phyloP scores from a whole-genome alignment of 2,888 invertebrate species.

The Omphaloscelis lunosa region DNA sequence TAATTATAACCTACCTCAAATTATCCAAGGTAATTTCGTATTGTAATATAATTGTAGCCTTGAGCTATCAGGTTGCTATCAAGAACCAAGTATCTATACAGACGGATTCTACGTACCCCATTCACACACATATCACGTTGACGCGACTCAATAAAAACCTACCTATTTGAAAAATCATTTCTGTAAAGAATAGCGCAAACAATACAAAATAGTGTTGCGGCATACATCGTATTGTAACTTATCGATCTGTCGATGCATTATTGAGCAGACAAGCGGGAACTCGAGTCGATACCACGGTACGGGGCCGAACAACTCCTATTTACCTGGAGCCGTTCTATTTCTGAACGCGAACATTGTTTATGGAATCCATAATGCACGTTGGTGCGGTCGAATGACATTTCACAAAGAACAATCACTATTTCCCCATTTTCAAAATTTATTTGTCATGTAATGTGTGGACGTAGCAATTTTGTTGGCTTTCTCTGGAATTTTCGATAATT shows the following conservation, averaged over 20 bases:
- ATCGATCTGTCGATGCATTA: conserved; percentile 88
- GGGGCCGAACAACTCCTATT: conserved; percentile 75
- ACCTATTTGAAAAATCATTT: conserved; percentile 64
- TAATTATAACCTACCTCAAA: conserved; percentile 39
- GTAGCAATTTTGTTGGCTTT: conserved; percentile 30
- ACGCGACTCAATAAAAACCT: conserved; percentile 42
- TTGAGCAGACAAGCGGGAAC: conserved; percentile 80
- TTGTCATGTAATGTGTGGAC: conserved; percentile 54
- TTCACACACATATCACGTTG: conserved; percentile 39
- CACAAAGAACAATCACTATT: conserved; percentile 74
- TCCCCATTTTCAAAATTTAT: conserved; percentile 61
- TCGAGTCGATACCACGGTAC: conserved; percentile 72
- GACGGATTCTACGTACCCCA: conserved; percentile 8
- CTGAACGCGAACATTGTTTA: conserved; percentile 84
- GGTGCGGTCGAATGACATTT: conserved; percentile 80
- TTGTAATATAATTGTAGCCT: conserved; percentile 45
- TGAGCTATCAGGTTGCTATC: conserved; percentile 8
- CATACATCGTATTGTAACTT: conserved; percentile 72
- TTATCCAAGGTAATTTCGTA: conserved; percentile 32
- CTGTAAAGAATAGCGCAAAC: conserved; percentile 69
- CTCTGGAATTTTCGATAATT: background rate
- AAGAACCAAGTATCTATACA: conserved; percentile 10
- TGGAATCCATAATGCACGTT: conserved; percentile 84
- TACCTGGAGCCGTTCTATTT: conserved; percentile 83
- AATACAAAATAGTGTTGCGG: conserved; percentile 77